Base-by-base conservation (phyloP, 2,888 invertebrate genomes). In the Chrysomela aeneicollis region DNA sequence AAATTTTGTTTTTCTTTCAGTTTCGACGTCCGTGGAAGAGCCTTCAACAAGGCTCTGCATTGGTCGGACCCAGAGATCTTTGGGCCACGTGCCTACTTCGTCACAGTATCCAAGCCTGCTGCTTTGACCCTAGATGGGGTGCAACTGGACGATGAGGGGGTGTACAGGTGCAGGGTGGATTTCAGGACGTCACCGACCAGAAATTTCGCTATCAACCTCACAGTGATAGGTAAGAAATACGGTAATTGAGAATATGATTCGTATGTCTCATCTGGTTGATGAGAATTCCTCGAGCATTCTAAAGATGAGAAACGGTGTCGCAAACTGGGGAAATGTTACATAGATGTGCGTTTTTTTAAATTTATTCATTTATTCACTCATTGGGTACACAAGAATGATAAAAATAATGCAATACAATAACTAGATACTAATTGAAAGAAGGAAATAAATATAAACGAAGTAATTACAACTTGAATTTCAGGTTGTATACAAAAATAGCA, bases 171-270 rank as follows among this genome's bases (percentile, higher is more conserved):
- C 82, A 86, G 95, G 68, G 95, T 95, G 32, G 95, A 95, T 84
- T 95, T 95, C 83, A 90, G 92, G 76, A 93, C 93, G 78, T 92
- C 94, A 8, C 94, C 94, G 30, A 94, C 95, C 12, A 89, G 94
- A 76, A 94, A 93, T 82, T 92, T 93, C 82, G 92, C 93, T 78
- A 92, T 95, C 82, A 91, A 92, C 81, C 88, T 95, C 73, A 93
- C 93, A 77, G 94, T 95, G 76, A 93, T 95, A 82, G 94, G 95
- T 95, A 85, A 90, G 91, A 6, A 10, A 5, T 6, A 26, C 26
- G 4, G 26, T 26, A 5, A 6, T 35, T 10, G 35, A n/a, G n/a
- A n/a, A n/a, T n/a, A n/a, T n/a, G n/a, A n/a, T n/a, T n/a, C n/a
- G n/a, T n/a, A n/a, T n/a, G n/a, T n/a, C 42, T 42, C 4, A 10